These are phyloP conservation scores for Zophobas atratus DNA, from an alignment of 1,140 invertebrate species.

Conservation along the genomic window DNA sequence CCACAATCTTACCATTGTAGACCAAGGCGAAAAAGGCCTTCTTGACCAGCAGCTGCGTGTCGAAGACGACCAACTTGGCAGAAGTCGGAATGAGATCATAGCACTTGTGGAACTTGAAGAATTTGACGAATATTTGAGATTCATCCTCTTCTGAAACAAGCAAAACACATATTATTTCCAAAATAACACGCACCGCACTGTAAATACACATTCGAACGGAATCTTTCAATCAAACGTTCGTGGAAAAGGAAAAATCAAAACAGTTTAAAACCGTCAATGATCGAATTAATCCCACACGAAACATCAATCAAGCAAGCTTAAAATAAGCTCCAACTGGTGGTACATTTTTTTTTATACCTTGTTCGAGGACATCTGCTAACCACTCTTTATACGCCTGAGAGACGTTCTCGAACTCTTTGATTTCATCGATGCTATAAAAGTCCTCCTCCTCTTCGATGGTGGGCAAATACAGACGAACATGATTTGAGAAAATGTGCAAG, in stretches of 20 bases:
- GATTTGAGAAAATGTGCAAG: conserved; percentile 85
- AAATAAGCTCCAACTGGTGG: conserved; percentile 1
- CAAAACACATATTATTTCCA: too few species aligned
- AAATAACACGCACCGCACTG: too few species aligned
- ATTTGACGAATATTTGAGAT: conserved; percentile 97
- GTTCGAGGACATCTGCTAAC: conserved; percentile 78
- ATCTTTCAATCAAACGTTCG: background rate
- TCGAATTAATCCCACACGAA: conserved; percentile 26
- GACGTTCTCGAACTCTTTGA: conserved; percentile 87
- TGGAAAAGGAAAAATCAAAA: background rate
- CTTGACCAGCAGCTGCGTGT: conserved; percentile 98
- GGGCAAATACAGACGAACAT: conserved; percentile 72
- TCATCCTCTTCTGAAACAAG: conserved; percentile 93
- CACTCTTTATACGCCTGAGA: conserved; percentile 81
- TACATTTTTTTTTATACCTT: conserved; percentile 72
- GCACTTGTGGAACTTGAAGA: conserved; percentile 99
- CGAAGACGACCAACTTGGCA: conserved; percentile 99
- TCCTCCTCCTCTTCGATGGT: conserved; percentile 72
- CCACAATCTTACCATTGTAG: conserved; percentile 87
- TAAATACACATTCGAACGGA: too few species aligned
- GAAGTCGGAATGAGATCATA: conserved; percentile 99
- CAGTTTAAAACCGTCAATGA: conserved; percentile 24
- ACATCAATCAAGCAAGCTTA: conserved; percentile 1
- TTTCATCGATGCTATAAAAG: conserved; percentile 84
- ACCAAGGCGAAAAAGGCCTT: conserved; percentile 99